Base-by-base conservation (phyloP, 2,888 invertebrate species). In the Stratiomys singularior region DNA sequence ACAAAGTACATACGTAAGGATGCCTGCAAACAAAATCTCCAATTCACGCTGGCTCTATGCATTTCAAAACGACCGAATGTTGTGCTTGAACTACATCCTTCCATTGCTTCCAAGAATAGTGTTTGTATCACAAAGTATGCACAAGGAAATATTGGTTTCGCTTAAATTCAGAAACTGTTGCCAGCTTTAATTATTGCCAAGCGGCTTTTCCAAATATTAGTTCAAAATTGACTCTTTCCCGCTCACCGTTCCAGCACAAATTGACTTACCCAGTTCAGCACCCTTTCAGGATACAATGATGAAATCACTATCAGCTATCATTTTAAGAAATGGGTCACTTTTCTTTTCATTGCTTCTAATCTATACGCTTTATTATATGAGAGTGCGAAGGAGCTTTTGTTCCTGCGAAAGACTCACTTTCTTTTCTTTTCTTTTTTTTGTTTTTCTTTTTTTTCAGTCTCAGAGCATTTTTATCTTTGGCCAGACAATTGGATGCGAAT, bases 291-390 rank as follows among this genome's bases (percentile, higher is more conserved):
- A 18, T 13, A 69, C 47, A 30, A 66, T 47, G 46, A 23, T 46
- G 46, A 69, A 69, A 23, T 69, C 46, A 69, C 23, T 44, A 69
- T 69, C 69, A 69, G 46, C 69, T 25, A 69, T 69, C 23, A 69
- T 69, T 69, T 30, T 69, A 25, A 30, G 30, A 69, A 69, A 69
- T 69, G 69, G 69, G 69, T 69, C 69, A 69, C 69, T 69, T 69
- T 69, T 69, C 69, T 69, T 47, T 69, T 69, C 69, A 69, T 69
- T 23, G 69, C 46, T 47, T 69, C 69, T 69, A 69, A 69, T 69
- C 69, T 69, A 69, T 46, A 69, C 69, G 25, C 44, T 69, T 69
- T 30, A 37, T 30, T 25, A 30, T 47, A 30, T 18, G 47, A 30
- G 69, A 44, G 69, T 18, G 37, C 37, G 37, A 37, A 37, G 69